Conservation (phyloP, 2,888 invertebrate species). For the Oscheius sp. region DNA sequence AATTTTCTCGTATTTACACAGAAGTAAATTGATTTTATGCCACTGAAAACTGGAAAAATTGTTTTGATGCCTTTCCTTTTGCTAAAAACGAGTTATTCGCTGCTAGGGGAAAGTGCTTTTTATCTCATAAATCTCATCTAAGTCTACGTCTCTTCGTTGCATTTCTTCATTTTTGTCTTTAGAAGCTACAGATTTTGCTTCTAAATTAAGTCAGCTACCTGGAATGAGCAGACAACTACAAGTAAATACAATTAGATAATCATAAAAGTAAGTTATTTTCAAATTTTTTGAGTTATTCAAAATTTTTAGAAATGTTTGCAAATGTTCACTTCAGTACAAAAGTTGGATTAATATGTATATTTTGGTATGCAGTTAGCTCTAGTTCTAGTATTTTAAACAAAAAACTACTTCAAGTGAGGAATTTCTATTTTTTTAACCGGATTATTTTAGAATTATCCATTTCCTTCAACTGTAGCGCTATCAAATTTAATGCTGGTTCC, state of each 20-base stretch:
- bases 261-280: not conserved
- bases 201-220: not conserved
- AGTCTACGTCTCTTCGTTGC: not conserved
- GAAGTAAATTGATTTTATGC: too few species aligned
- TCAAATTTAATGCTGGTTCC: conserved; percentile 63
- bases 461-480: conserved; percentile 63
- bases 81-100: too few species aligned
- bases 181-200: not conserved
- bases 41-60: too few species aligned
- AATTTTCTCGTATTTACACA: not conserved
- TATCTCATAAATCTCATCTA: not conserved
- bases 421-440: not conserved
- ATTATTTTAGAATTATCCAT: conserved; percentile 58
- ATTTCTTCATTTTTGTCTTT: not conserved
- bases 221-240: not conserved
- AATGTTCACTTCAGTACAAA: conserved; percentile 48
- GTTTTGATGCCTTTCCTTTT: too few species aligned
- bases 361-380: conserved; percentile 58
- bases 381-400: conserved; percentile 63
- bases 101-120: not conserved
- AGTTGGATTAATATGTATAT: conserved; percentile 54
- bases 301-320: conserved; percentile 11
- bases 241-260: not conserved
- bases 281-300: not conserved
- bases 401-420: conserved; percentile 58